Base-by-base conservation (phyloP, 2,113 vertebrate genomes). In the Trematomus loennbergii region DNA sequence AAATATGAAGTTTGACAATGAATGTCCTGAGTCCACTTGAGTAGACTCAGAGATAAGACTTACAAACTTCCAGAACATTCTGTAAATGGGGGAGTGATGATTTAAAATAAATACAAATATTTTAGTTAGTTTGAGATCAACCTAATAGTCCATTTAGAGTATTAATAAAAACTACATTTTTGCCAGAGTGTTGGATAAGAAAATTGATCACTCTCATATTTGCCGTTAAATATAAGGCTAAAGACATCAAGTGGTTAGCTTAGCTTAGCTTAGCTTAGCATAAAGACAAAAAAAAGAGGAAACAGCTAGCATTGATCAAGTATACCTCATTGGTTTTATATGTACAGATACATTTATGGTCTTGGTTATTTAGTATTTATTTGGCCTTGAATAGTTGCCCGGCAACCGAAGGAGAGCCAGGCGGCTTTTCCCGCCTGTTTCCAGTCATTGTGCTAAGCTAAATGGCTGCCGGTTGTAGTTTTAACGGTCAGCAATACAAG, bases 1-100 rank as follows among this genome's bases (percentile, higher is more conserved):
- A 91, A 91, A 92, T 90, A 90, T 81, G 81, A 92, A 68, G 86
- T 81, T 88, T 92, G 85, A 92, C 90, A 91, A 79, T 80, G 82
- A 90, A 86, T 87, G 88, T 89, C 88, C 84, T 69, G 61, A 76
- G 83, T 81, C 82, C 75, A 65, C 69, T 75, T 53, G 72, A 71
- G 55, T 74, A 40, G 22, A 78, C 25, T 71, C 22, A 12, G 69
- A 85, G 68, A 72, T 67, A 43, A 77, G 36, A 69, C 45, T 49
- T 12, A 81, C 45, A 68, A 63, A 84, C 73, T 59, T 73, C 29
- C 25, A 60, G 60, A 68, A 52, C 20, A 9, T 13, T 12, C 70
- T 68, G 48, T n/a, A 3, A 72, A 75, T 45, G 22, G 54, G 50
- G 3, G n/a, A 4, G 17, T 46, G 20, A 9, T 63, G 18, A 50